Evolutionary conservation across 2,888 invertebrate species (phyloP).

Genomic region (Marasmarcha lunaedactyla): DNA sequence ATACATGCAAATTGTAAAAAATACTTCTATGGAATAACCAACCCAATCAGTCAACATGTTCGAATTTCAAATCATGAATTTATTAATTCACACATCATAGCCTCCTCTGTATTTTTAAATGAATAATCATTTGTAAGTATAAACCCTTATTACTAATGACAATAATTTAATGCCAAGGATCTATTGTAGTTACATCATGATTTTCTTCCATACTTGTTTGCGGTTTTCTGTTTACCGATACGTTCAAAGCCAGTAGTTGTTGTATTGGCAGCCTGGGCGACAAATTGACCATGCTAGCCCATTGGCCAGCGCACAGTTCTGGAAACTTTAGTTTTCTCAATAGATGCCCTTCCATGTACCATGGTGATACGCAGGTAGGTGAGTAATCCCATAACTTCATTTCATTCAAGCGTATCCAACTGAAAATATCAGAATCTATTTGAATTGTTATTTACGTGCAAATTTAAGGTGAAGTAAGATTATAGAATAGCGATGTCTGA

Average conservation of each 20-base stretch:
- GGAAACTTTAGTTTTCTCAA: constrained; percentile 78
- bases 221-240: constrained; percentile 60
- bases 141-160: no score
- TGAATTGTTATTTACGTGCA: neutral
- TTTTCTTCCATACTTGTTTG: constrained; percentile 60
- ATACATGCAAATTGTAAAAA: no score
- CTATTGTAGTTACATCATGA: constrained; percentile 45
- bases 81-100: no score
- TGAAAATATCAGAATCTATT: constrained; percentile 26
- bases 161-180: constrained; percentile 49
- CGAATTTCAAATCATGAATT: no score
- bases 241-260: constrained; percentile 56
- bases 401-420: constrained; percentile 76
- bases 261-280: constrained; percentile 74
- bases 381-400: constrained; percentile 78
- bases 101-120: no score
- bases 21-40: no score
- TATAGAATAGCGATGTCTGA: no score
- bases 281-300: constrained; percentile 82
- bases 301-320: constrained; percentile 80
- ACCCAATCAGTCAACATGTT: no score
- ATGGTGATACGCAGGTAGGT: constrained; percentile 79
- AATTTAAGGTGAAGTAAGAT: no score
- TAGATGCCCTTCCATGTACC: constrained; percentile 76
- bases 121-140: no score